Evolutionary conservation across 2,797 vertebrate species (phyloP), one percentile per base, ranked within the genome.

Genomic region (Pseudochirops corinnae): DNA sequence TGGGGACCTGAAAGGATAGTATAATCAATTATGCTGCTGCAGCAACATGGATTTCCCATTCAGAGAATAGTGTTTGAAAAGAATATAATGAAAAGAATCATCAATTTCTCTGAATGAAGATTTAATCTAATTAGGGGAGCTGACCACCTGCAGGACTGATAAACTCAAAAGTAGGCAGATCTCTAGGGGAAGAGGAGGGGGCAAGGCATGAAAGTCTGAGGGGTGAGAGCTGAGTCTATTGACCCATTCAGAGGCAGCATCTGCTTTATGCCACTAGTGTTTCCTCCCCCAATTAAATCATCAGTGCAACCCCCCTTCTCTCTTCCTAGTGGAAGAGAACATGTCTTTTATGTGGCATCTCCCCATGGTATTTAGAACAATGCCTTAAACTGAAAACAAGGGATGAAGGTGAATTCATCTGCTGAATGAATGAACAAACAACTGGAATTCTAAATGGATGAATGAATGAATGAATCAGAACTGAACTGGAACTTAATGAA

Each of bases 21-120:
- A n/a, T 94, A 82, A 96, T 97, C 94, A 96, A 95, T 96, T 93
- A 96, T 0, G 62, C 93, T 12, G 0, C 97, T 97, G 98, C 92
- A 24, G 74, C 94, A 0, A 28, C 60, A 96, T 95, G 87, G 96
- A 97, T 97, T 97, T 97, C 97, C 97, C 21, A 29, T 97, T 97
- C 96, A 91, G 96, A 96, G 97, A 96, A 98, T 96, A 93, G 0
- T 97, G 97, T 98, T 97, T 82, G 60, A 95, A 97, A 97, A 96
- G 97, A 97, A 93, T 97, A 94, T 97, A 96, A 97, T 93, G 95
- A 96, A 97, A 97, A 90, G 12, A 97, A 97, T 97, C 96, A 91
- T 96, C 97, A 97, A 97, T 98, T 97, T 98, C 97, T 97, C 96
- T 97, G 96, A 98, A 97, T 96, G 96, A 96, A 96, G 94, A 97